Base-by-base conservation (phyloP, 2,797 vertebrate species). In the Danio jaintianensis region DNA sequence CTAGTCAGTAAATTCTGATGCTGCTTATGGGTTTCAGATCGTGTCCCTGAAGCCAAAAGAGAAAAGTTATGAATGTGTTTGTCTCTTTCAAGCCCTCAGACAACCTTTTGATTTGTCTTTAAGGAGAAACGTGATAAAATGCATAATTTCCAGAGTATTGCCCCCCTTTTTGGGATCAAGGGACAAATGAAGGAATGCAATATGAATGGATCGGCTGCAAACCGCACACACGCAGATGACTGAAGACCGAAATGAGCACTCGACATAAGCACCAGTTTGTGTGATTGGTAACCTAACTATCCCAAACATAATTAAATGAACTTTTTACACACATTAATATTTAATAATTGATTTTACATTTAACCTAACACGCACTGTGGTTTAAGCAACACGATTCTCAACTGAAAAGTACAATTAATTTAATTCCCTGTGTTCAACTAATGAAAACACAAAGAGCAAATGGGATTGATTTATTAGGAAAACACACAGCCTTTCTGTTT, bases 21-120 rank as follows among this genome's bases (percentile, higher is more conserved):
- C 16, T 36, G 16, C 56, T 61, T 74, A 61, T 47, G 42, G 55
- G 73, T 74, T 61, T 50, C 2, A 45, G 56, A 42, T 61, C 11
- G 15, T 74, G 22, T 61, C 56, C 20, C 71, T 16, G 15, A 38
- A 11, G 16, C 8, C 48, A 10, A 45, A 15, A 80, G 29, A 40
- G 6, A 78, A 71, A 48, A 82, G 38, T 64, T 62, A 77, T 71
- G 74, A 63, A 53, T 38, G 50, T 76, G 64, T 81, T 76, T 74
- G 40, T 4, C 12, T 48, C 18, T 2, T 18, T 56, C 15, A 42
- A 53, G 38, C 7, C 55, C 18, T 22, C 36, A 61, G 20, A 62
- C 66, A 59, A 62, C 48, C 58, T 40, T 62, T 10, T 68, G 38
- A 48, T 70, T 75, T 61, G 20, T 45, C 38, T 77, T 58, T 3